phyloP scores from a whole-genome alignment of 2,888 invertebrate genomes.

The Drosophila dives region DNA sequence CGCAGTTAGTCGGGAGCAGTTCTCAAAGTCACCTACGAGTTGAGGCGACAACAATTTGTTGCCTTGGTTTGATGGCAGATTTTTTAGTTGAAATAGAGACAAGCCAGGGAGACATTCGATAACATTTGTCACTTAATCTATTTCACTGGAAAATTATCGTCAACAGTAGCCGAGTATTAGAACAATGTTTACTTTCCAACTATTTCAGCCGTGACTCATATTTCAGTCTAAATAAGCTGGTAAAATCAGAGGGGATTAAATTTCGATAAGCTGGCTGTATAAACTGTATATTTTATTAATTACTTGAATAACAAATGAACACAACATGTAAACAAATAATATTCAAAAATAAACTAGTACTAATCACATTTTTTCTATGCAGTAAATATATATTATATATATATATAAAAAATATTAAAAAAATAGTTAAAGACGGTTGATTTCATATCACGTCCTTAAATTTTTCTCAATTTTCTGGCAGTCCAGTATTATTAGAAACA shows the following conservation, averaged over 20 bases:
- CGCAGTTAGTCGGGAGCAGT: constrained; percentile 26
- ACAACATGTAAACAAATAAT: background rate
- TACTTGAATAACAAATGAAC: background rate
- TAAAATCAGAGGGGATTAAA: background rate
- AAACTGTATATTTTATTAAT: background rate
- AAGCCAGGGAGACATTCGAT: constrained; percentile 39
- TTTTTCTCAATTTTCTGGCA: background rate
- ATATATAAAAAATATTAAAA: background rate
- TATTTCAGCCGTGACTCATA: background rate
- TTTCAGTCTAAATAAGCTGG: background rate
- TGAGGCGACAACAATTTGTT: constrained; percentile 30
- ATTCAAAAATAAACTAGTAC: background rate
- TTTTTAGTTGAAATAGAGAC: constrained; percentile 1
- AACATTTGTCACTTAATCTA: constrained; percentile 22
- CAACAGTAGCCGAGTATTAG: background rate
- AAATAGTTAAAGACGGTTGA: background rate
- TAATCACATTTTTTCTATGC: background rate
- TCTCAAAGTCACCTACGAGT: constrained; percentile 55
- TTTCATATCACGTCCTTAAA: background rate
- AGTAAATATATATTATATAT: too few species aligned
- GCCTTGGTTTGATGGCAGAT: background rate
- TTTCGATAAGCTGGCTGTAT: background rate
- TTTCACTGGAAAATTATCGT: background rate
- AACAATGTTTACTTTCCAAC: background rate
- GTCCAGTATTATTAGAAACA: background rate